Evolutionary conservation across 2,888 invertebrate genomes (phyloP), one percentile per base, ranked within the genome.

Genomic region (Nephrotoma flavescens): DNA sequence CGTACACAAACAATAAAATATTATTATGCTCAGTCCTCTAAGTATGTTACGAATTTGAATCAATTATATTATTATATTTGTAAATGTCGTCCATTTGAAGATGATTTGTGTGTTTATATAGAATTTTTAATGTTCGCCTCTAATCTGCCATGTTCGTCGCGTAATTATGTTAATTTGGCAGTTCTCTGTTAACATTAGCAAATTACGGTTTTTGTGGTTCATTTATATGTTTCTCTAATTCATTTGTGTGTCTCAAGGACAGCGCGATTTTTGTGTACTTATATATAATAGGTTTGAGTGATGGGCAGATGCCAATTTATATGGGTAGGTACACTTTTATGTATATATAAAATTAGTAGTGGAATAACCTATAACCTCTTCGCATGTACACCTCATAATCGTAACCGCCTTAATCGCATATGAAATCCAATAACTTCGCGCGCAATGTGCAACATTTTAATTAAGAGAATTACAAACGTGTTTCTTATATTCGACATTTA

Each of bases 1-100:
- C 90, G 92, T 88, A 31, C 44, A 19, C 7, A 71, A 47, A 83
- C 15, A 85, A 6, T 15, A 15, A 31, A 83, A 15, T 83, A 31
- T 19, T 83, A 31, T 19, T 19, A 19, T 15, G 19, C 41, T 15
- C 6, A 1, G 19, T 71, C 71, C 6, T n/a, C n/a, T 71, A 6
- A n/a, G 85, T 31, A 52, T 87, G 84, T 71, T 12, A 83, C 41
- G 41, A 83, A n/a, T 83, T 11, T 83, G 83, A 42, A 83, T 83
- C 42, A 41, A 83, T 83, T 83, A 83, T 71, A 19, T 83, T 41
- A n/a, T 57, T 57, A 15, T 31, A 9, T 3, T 9, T 71, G 31
- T 71, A 71, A 71, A 7, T 71, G 71, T 19, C 31, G 31, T 9
- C 71, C 71, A 71, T 71, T 31, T 71, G 52, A 52, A 52, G 15